Conservation (phyloP, 1,140 invertebrate species). For the Trichonephila clavata region DNA sequence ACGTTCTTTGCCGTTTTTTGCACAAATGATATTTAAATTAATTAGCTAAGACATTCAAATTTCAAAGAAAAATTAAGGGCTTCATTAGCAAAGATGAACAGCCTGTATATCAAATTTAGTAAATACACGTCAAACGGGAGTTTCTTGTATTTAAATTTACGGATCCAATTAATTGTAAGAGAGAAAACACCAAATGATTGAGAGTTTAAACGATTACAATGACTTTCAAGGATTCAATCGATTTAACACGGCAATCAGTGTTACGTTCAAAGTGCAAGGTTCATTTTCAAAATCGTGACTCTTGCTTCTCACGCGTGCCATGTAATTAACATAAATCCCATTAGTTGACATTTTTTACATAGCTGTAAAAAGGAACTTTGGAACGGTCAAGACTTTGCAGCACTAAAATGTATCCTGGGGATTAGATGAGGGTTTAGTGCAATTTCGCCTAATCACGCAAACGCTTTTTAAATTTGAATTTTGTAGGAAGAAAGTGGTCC, state of each 20-base stretch:
- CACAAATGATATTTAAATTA: no score
- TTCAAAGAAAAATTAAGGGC: background rate
- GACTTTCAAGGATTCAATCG: conserved; percentile 36
- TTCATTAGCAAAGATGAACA: background rate
- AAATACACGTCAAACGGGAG: background rate
- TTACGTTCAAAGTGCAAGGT: conserved; percentile 39
- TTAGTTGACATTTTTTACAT: conserved; percentile 55
- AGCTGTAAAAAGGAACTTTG: conserved; percentile 35
- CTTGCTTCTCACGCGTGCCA: background rate
- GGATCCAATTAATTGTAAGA: background rate
- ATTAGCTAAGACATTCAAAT: no score
- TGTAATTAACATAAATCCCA: conserved; percentile 64
- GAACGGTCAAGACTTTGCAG: conserved; percentile 11
- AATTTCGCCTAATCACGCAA: conserved; percentile 50
- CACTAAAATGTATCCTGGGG: conserved; percentile 47
- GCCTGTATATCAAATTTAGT: background rate
- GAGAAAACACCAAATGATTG: background rate
- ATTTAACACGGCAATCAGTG: conserved; percentile 27
- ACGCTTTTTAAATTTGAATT: conserved; percentile 40
- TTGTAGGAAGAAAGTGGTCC: background rate
- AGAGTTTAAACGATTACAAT: conserved; percentile 28
- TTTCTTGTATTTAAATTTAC: background rate
- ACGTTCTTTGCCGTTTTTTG: no score
- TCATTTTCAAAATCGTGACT: conserved; percentile 55
- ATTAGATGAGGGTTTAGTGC: background rate